Conservation (phyloP, 1,140 invertebrate genomes). For the Ladona fulva region DNA sequence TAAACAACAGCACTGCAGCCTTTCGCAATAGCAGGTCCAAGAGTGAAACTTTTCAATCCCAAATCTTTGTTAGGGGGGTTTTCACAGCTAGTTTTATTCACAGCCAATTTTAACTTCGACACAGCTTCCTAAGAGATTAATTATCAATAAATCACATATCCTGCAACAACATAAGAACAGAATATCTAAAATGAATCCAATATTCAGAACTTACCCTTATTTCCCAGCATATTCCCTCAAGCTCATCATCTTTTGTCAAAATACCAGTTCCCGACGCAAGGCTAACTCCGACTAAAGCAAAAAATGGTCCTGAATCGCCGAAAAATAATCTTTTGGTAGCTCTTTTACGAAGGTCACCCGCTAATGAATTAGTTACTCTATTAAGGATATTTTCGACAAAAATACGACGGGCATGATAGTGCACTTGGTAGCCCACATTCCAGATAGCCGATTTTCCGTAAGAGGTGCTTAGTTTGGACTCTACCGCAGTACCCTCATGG, state of each 20-base stretch:
- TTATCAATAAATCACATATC: background rate
- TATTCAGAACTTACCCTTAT: slow-evolving; percentile 47
- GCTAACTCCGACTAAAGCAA: slow-evolving; percentile 64
- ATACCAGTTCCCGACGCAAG: slow-evolving; percentile 62
- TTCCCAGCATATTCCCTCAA: slow-evolving; percentile 69
- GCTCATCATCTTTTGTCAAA: slow-evolving; percentile 67
- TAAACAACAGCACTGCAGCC: slow-evolving; percentile 78
- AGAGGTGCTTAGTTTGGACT: background rate
- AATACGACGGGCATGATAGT: slow-evolving; percentile 49
- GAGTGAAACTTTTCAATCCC: slow-evolving; percentile 49
- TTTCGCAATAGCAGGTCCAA: slow-evolving; percentile 65
- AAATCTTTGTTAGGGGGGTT: slow-evolving; percentile 13
- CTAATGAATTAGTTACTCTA: slow-evolving; percentile 54
- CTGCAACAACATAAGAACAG: slow-evolving; percentile 16
- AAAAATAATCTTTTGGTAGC: slow-evolving; percentile 53
- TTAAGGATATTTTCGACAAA: slow-evolving; percentile 61
- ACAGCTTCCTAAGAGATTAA: slow-evolving; percentile 44
- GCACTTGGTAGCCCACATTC: slow-evolving; percentile 38
- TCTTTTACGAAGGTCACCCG: slow-evolving; percentile 49
- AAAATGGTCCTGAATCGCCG: slow-evolving; percentile 61
- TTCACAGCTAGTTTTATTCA: slow-evolving; percentile 24
- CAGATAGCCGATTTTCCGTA: slow-evolving; percentile 27
- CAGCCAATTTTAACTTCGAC: slow-evolving; percentile 48
- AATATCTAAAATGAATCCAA: slow-evolving; percentile 1
- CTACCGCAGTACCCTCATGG: slow-evolving; percentile 30